These are phyloP conservation scores for Brienomyrus brachyistius DNA, from an alignment of 2,113 vertebrate genomes.

Conservation along the genomic window DNA sequence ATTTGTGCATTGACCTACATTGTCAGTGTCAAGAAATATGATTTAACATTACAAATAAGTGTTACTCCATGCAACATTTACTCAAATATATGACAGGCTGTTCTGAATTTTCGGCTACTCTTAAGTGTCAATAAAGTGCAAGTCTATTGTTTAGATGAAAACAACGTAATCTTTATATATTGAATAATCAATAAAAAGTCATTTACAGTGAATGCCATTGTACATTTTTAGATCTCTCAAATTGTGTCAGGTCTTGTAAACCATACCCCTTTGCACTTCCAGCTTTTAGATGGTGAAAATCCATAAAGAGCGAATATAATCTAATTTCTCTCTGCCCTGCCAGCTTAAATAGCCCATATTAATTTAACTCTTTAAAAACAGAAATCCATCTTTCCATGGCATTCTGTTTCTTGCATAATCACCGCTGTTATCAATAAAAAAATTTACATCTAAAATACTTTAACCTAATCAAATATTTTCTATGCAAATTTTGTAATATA, in stretches of 20 bases:
- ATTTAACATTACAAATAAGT: background rate
- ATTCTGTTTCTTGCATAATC: conserved; percentile 50
- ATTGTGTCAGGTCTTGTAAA: conserved; percentile 53
- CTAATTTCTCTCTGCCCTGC: conserved; percentile 59
- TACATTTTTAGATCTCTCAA: conserved; percentile 48
- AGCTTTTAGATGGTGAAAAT: conserved; percentile 54
- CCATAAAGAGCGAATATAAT: conserved; percentile 63
- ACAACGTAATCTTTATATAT: conserved; percentile 54
- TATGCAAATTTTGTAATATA: conserved; percentile 9
- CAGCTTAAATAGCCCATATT: conserved; percentile 64
- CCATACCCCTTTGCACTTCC: conserved; percentile 37
- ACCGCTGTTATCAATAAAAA: conserved; percentile 49
- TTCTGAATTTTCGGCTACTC: background rate
- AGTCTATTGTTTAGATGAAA: conserved; percentile 50
- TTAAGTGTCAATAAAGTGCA: conserved; percentile 45
- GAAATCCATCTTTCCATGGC: conserved; percentile 59
- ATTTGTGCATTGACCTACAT: background rate
- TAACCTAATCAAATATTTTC: conserved; percentile 22
- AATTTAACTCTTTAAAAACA: conserved; percentile 64
- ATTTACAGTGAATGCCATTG: conserved; percentile 55
- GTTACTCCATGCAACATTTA: background rate
- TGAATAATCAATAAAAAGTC: conserved; percentile 53
- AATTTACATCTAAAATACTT: conserved; percentile 42
- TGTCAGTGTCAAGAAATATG: background rate
- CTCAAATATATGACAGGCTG: background rate